phyloP scores from a whole-genome alignment of 2,113 vertebrate genomes.

The Hydrolagus affinis region DNA sequence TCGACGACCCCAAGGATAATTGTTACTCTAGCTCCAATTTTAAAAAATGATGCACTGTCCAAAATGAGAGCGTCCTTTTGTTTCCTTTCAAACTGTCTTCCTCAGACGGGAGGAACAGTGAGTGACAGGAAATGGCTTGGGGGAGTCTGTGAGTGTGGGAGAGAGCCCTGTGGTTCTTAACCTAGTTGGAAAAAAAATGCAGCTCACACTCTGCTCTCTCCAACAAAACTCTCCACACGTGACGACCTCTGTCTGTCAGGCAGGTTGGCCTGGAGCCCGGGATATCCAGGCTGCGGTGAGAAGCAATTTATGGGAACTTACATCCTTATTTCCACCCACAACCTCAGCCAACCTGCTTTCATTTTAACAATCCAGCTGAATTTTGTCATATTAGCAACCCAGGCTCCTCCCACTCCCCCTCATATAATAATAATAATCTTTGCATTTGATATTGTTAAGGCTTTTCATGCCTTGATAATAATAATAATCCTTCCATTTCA shows the following conservation, averaged over 20 bases:
- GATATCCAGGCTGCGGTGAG: background rate
- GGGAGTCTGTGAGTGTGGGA: background rate
- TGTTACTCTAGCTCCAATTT: background rate
- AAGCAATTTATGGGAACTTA: background rate
- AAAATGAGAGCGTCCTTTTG: background rate
- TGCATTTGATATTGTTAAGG: no score
- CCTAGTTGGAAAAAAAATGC: background rate
- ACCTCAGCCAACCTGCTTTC: background rate
- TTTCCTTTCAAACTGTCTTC: background rate
- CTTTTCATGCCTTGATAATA: no score
- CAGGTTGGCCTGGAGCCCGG: background rate
- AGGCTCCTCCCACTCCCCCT: no score
- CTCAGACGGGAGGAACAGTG: background rate
- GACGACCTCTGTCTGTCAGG: background rate
- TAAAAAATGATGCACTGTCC: background rate
- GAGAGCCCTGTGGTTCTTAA: background rate
- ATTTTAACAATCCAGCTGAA: background rate
- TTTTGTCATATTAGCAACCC: no score
- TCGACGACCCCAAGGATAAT: no score
- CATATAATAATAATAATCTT: no score
- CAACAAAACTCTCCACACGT: background rate
- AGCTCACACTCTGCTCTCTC: background rate
- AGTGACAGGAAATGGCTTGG: background rate
- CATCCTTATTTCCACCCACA: background rate
- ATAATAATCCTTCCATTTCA: no score